Percentiles rank a stretch among this genome's conserved stretches.
Evolutionary conservation across 2,113 vertebrate genomes (phyloP).

Genomic region (Calypte anna): DNA sequence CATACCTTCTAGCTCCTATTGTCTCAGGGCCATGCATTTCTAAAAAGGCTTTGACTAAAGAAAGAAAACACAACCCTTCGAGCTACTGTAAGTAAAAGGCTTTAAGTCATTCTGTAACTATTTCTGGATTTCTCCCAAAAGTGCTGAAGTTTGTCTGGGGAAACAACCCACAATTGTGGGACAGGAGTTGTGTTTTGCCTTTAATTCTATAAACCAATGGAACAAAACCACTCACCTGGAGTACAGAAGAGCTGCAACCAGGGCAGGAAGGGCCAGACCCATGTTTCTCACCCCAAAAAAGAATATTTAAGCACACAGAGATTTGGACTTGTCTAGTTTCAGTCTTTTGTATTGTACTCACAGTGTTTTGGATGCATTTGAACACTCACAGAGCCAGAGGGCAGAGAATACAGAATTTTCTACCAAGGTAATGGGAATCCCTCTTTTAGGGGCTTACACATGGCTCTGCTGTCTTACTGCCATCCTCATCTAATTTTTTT

Average conservation of each 20-base stretch:
- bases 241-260: background rate
- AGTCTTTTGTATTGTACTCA: background rate
- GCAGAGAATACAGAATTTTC: background rate
- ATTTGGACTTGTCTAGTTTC: background rate
- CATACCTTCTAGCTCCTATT: background rate
- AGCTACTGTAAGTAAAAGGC: background rate
- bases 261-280: background rate
- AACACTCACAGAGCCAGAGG: background rate
- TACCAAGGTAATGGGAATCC: background rate
- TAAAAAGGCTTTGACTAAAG: background rate
- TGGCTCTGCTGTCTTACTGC: background rate
- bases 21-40: background rate
- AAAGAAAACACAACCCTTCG: background rate
- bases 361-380: background rate
- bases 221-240: background rate
- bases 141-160: background rate
- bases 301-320: background rate
- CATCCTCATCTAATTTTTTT: background rate
- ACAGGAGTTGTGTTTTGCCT: background rate
- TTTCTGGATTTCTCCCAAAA: background rate
- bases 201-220: background rate
- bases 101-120: background rate
- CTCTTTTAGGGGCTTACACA: background rate
- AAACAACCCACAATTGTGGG: fast-evolving
- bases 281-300: background rate